Evolutionary conservation across 2,113 vertebrate species (phyloP).

Genomic region (Platysteira castanea): DNA sequence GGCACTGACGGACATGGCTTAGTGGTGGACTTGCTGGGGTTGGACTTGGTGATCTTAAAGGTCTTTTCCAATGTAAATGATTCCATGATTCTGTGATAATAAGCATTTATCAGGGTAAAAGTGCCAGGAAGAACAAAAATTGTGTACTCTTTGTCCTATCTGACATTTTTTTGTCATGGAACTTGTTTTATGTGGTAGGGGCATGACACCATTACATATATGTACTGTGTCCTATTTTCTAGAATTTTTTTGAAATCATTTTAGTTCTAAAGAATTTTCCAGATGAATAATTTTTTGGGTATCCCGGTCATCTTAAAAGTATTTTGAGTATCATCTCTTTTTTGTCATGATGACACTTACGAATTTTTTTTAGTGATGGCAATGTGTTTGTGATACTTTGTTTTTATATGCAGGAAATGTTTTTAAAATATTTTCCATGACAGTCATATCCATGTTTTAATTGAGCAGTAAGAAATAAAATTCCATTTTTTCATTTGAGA

Average conservation of each 20-base stretch:
- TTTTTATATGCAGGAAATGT: not conserved
- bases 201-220: not conserved
- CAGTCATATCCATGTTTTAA: not conserved
- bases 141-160: rapidly evolving
- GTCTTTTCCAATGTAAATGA: not conserved
- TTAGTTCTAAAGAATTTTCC: not conserved
- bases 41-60: not conserved
- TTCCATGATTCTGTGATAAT: not conserved
- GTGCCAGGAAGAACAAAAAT: not conserved
- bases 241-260: not conserved
- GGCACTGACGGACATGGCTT: not conserved
- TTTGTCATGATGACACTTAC: not conserved
- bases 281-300: not conserved
- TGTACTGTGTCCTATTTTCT: not conserved
- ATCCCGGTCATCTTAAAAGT: not conserved
- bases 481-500: not conserved
- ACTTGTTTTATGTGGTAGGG: not conserved
- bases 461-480: not conserved
- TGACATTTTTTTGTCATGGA: not conserved
- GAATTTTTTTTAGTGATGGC: not conserved
- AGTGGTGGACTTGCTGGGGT: not conserved
- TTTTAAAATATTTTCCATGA: not conserved
- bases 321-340: not conserved
- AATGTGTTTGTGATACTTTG: not conserved
- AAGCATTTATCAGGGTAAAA: not conserved